Percentiles rank a stretch among this genome's conserved stretches.
These are phyloP conservation scores for Rhyacophila brunnea DNA, from an alignment of 1,140 invertebrate genomes.

Conservation along the genomic window DNA sequence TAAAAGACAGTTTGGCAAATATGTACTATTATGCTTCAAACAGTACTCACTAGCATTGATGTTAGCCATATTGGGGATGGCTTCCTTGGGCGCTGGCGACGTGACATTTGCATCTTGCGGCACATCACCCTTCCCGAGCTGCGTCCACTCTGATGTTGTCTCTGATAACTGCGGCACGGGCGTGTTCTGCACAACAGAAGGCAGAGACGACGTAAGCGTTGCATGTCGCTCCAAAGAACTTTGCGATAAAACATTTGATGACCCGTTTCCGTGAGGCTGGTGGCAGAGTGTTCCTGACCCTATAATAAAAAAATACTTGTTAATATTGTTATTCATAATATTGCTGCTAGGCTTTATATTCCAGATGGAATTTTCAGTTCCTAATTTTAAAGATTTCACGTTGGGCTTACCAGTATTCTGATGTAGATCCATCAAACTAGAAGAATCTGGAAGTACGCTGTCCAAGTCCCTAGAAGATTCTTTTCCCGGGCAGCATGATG, in stretches of 20 bases:
- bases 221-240: constrained; percentile 29
- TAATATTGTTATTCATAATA: too few species aligned
- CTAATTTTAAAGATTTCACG: not conserved
- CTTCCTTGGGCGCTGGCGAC: constrained; percentile 12
- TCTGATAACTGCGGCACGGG: not conserved
- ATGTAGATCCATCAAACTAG: constrained; percentile 74
- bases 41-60: constrained; percentile 29
- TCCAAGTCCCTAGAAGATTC: constrained; percentile 79
- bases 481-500: constrained; percentile 74
- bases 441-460: constrained; percentile 77
- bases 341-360: too few species aligned
- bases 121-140: not conserved
- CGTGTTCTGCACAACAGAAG: not conserved
- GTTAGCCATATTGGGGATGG: constrained; percentile 27
- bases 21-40: too few species aligned
- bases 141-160: not conserved
- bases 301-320: constrained; percentile 14
- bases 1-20: too few species aligned
- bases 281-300: constrained; percentile 27
- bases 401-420: constrained; percentile 37
- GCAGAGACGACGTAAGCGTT: constrained; percentile 16
- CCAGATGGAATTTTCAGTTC: too few species aligned
- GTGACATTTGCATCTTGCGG: not conserved
- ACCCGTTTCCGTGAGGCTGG: constrained; percentile 39
- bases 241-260: constrained; percentile 26